Evolutionary conservation across 2,797 vertebrate genomes (phyloP).

Genomic region (Hydrophis major): DNA sequence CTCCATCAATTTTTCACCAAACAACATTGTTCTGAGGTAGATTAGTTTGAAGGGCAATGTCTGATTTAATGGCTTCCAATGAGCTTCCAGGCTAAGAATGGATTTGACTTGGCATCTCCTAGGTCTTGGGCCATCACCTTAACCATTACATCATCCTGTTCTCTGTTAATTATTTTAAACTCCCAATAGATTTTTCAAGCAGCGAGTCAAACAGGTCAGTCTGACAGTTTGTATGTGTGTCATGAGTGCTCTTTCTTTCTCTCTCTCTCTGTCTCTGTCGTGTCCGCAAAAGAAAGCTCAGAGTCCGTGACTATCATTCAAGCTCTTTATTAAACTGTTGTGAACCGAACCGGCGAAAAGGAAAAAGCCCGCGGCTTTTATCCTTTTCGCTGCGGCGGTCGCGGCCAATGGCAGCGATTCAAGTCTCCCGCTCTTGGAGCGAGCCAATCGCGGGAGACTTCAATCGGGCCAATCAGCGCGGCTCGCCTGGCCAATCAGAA

Average conservation of each 20-base stretch:
- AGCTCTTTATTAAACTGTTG: too few relatives aligned
- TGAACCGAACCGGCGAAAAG: too few relatives aligned
- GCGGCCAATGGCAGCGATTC: too few relatives aligned
- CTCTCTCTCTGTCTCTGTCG: too few relatives aligned
- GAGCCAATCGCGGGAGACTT: too few relatives aligned
- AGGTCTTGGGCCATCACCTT: neutral
- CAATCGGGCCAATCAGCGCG: too few relatives aligned
- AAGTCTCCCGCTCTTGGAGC: too few relatives aligned
- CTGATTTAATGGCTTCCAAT: neutral
- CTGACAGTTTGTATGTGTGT: neutral
- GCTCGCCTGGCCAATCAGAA: too few relatives aligned
- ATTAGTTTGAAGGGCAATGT: neutral
- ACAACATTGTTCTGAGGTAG: neutral
- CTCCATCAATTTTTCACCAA: neutral
- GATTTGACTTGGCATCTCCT: neutral
- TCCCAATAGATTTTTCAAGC: neutral
- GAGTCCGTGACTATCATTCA: too few relatives aligned
- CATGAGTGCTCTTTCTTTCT: neutral
- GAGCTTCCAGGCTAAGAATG: neutral
- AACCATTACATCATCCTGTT: neutral
- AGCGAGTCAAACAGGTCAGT: neutral
- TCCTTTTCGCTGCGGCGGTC: too few relatives aligned
- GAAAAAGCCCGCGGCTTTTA: too few relatives aligned
- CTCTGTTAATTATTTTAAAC: neutral
- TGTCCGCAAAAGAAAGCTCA: too few relatives aligned